Conservation (phyloP, 2,113 vertebrate species). For the Hyperopisus bebe region DNA sequence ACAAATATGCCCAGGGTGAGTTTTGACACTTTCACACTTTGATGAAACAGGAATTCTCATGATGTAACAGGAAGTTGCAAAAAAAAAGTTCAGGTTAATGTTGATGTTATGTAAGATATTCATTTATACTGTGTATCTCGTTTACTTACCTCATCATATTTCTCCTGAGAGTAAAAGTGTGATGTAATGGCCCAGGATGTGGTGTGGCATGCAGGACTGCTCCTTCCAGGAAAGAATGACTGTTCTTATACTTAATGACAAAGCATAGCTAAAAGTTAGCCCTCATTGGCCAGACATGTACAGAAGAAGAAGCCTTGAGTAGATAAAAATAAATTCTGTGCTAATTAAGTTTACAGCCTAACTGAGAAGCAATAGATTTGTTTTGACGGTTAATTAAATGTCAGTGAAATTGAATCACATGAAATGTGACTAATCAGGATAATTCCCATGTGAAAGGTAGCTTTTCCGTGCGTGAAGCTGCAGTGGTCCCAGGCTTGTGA, state of each 20-base stretch:
- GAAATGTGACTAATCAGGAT: not conserved
- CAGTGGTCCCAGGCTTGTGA: not conserved
- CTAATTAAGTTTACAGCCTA: not conserved
- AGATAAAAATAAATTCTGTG: not conserved
- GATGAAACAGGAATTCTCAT: not conserved
- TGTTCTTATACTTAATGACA: not conserved
- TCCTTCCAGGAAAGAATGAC: not conserved
- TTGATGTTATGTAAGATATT: not conserved
- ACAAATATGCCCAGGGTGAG: not conserved
- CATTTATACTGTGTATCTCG: not conserved
- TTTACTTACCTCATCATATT: slow-evolving; percentile 26
- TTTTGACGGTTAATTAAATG: not conserved
- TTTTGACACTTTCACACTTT: not conserved
- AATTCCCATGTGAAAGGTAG: not conserved
- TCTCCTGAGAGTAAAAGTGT: slow-evolving; percentile 16
- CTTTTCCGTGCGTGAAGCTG: not conserved
- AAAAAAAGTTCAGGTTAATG: not conserved
- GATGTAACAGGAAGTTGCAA: not conserved
- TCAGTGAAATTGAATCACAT: not conserved
- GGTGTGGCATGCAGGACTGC: not conserved
- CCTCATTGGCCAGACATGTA: not conserved
- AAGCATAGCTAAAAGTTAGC: not conserved
- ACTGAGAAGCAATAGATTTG: not conserved
- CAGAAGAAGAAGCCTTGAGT: not conserved
- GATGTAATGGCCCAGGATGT: slow-evolving; percentile 6